These are phyloP conservation scores for Neosilurus hyrtlii DNA, from an alignment of 2,797 vertebrate genomes.

Conservation along the genomic window DNA sequence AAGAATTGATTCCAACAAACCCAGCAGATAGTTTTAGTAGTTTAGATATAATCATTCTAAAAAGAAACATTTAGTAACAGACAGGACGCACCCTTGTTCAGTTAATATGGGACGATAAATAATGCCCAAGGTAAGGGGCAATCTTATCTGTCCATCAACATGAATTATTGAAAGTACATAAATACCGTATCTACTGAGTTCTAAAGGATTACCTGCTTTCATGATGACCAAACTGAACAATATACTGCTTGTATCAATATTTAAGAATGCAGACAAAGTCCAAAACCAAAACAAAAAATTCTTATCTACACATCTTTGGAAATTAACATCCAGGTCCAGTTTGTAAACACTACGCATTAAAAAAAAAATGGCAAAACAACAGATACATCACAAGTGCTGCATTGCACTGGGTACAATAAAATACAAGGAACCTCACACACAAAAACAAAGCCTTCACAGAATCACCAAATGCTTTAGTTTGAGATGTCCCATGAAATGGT, in stretches of 20 bases:
- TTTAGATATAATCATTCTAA: background rate
- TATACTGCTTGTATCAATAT: background rate
- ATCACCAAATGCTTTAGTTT: background rate
- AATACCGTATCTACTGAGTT: background rate
- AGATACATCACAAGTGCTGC: constrained; percentile 16
- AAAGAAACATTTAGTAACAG: background rate
- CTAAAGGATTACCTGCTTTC: background rate
- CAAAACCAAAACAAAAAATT: background rate
- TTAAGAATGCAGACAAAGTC: background rate
- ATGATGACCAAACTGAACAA: background rate
- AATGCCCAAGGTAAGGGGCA: background rate
- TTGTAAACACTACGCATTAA: background rate
- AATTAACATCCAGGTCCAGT: constrained; percentile 30
- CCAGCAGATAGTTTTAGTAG: background rate
- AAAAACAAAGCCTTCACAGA: constrained; percentile 18
- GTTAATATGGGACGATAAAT: background rate
- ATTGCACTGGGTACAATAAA: background rate
- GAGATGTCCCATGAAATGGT: constrained; percentile 18
- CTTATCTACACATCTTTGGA: constrained; percentile 35
- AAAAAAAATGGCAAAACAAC: constrained; percentile 1
- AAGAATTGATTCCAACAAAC: background rate
- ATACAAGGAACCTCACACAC: constrained; percentile 19
- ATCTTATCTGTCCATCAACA: background rate
- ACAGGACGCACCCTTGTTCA: background rate
- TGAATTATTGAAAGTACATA: background rate